Evolutionary conservation across 1,140 invertebrate genomes (phyloP).

Genomic region (Eumaeus atala): DNA sequence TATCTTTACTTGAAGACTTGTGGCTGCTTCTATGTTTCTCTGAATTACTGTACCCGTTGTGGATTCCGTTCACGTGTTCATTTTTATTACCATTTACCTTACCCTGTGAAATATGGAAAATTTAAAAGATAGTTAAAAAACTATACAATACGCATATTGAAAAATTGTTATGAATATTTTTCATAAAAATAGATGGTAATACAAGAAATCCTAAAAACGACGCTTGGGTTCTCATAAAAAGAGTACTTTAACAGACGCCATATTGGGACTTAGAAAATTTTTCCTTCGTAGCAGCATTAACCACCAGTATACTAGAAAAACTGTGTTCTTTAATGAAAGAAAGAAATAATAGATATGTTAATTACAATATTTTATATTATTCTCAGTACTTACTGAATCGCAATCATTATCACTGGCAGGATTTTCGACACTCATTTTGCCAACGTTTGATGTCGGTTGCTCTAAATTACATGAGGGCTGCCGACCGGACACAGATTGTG

Average conservation of each 20-base stretch:
- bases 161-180: constrained; percentile 6
- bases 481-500: constrained; percentile 49
- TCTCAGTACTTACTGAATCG: constrained; percentile 56
- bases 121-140: constrained; percentile 6
- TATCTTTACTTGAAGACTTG: constrained; percentile 82
- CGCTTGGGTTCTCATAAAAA: constrained; percentile 50
- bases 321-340: constrained; percentile 16
- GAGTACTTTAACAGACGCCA: constrained; percentile 84
- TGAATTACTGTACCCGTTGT: constrained; percentile 78
- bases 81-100: constrained; percentile 70
- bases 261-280: constrained; percentile 91
- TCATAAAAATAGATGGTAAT: not conserved
- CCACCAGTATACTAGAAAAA: constrained; percentile 50
- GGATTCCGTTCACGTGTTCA: constrained; percentile 81
- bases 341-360: constrained; percentile 23
- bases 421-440: constrained; percentile 74
- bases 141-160: constrained; percentile 15
- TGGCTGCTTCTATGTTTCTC: constrained; percentile 79
- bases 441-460: constrained; percentile 63
- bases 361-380: no score
- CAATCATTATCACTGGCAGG: constrained; percentile 64
- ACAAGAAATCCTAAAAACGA: constrained; percentile 20
- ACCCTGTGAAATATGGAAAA: constrained; percentile 44
- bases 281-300: constrained; percentile 62
- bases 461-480: constrained; percentile 63